Evolutionary conservation across 2,797 vertebrate species (phyloP), one percentile per base, ranked within the genome.

Genomic region (Danio tinwini): DNA sequence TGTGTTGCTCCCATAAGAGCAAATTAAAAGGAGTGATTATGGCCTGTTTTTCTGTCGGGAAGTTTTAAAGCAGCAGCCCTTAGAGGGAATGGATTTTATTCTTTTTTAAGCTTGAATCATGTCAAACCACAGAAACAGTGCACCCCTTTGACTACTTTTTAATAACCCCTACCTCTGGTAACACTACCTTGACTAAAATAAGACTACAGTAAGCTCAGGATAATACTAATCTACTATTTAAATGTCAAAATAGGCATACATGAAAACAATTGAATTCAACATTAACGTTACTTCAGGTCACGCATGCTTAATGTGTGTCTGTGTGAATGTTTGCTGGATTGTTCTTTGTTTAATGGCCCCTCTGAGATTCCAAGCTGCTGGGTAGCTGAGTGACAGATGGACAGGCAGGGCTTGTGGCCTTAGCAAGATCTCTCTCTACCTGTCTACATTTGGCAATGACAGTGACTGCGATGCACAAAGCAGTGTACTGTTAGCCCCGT

Each of bases 401-500:
- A 75, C 82, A 47, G 59, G 50, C 63, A 62, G 59, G 74, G 67
- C 59, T 68, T 77, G 63, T 59, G 75, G 53, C 73, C 17, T 76
- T 76, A 76, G 74, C 49, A n/a, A 45, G 76, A 74, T 67, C 45
- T 74, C 82, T 45, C 55, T 80, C 76, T 85, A 86, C 83, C 85
- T 86, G 78, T 74, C 81, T 83, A 74, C 81, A 77, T 84, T 84
- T 83, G 76, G 81, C 75, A 77, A 62, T 76, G 71, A 61, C 76
- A 62, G 44, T 17, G 70, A 64, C 50, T 21, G 53, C 14, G 39
- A 55, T 50, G 70, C 49, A 39, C 13, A 44, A 19, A 45, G 62
- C 40, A 16, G 13, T 45, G 50, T 64, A 21, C 17, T 6, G 19
- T 63, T 63, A 71, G 50, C 76, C 67, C 47, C 9, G 29, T 37